Evolutionary conservation across 2,113 vertebrate genomes (phyloP), one percentile per base, ranked within the genome.

Genomic region (Anser brachyrhynchus): DNA sequence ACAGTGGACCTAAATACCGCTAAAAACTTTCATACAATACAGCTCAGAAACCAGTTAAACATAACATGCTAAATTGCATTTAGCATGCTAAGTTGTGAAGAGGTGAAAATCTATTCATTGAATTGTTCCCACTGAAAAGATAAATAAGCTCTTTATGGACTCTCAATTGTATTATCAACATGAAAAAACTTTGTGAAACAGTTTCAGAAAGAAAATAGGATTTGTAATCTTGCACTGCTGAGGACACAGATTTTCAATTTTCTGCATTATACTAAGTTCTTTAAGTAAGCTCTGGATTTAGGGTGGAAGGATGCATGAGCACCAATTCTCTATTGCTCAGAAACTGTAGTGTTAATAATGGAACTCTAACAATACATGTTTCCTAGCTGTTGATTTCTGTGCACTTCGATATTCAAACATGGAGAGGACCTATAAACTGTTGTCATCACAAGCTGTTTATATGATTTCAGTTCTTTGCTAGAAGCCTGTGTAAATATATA

Each of bases 321-420:
- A 65, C 8, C 19, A 65, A 12, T 4, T 26, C 6, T 41, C 55
- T 84, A 54, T 51, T 29, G 20, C 10, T 91, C 58, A 81, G 72
- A 92, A 92, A 81, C 3, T 10, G 9, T 11, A 82, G 9, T 59
- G 78, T 78, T 84, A 84, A 59, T 89, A 89, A 57, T 19, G 70
- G 7, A 72, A 16, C 13, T 82, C 29, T n/a, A 71, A 64, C 10
- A 73, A n/a, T 33, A 29, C 4, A 23, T 41, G 11, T 22, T 66
- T 65, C 39, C 8, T 39, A 83, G 41, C 4, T 86, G 12, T n/a
- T 91, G n/a, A 61, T 77, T 15, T 37, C 23, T 84, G 18, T 61
- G 35, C n/a, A 55, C 7, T 83, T 88, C 15, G 54, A 5, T 62
- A 65, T 62, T 76, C 29, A 64, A 61, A 65, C 13, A 62, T 49